Evolutionary conservation across 2,113 vertebrate genomes (phyloP).

Genomic region (Collichthys lucidus): DNA sequence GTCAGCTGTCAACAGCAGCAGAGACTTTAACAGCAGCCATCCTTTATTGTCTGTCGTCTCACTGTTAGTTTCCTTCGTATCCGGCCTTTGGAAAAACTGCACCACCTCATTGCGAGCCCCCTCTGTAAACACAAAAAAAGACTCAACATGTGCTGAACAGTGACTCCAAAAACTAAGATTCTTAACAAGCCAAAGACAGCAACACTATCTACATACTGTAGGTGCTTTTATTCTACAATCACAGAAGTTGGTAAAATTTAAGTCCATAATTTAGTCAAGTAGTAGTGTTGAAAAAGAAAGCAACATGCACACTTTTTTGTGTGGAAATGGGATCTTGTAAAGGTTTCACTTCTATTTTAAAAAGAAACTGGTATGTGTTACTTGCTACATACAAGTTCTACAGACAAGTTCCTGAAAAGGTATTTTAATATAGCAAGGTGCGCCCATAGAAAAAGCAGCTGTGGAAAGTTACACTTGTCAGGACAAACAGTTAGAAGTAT

Average conservation of each 20-base stretch:
- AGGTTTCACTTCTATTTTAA: slow-evolving; percentile 14
- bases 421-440: background rate
- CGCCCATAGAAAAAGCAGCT: background rate
- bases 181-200: background rate
- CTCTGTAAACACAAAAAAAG: slow-evolving; percentile 80
- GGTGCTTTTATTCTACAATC: background rate
- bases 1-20: slow-evolving; percentile 85
- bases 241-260: background rate
- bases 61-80: slow-evolving; percentile 44
- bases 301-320: background rate
- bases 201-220: background rate
- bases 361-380: background rate
- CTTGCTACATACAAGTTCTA: background rate
- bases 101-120: slow-evolving; percentile 85
- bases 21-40: slow-evolving; percentile 86
- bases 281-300: background rate
- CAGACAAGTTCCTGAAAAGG: background rate
- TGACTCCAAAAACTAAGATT: background rate
- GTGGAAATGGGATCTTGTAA: background rate
- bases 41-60: slow-evolving; percentile 66
- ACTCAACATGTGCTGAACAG: background rate
- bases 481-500: background rate
- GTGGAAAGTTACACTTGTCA: background rate
- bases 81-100: slow-evolving; percentile 81
- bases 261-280: background rate